phyloP scores from a whole-genome alignment of 2,113 vertebrate genomes.

The Aix galericulata region DNA sequence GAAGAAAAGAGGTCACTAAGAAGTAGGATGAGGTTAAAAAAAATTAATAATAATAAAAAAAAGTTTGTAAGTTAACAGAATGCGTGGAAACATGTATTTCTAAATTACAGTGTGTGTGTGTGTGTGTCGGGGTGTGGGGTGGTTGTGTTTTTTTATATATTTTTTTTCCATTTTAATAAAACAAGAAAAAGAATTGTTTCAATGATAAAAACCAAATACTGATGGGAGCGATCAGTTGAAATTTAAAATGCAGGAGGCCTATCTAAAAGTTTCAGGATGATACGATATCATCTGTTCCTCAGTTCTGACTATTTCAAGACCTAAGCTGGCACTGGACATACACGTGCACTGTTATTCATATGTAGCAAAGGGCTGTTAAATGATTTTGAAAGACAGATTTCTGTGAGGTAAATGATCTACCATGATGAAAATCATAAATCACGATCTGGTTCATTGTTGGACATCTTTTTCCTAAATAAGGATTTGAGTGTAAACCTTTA shows the following conservation, averaged over 20 bases:
- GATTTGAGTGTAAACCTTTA: background rate
- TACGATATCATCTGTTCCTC: background rate
- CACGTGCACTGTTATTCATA: background rate
- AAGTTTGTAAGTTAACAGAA: background rate
- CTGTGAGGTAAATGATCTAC: background rate
- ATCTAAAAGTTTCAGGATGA: background rate
- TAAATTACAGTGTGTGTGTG: background rate
- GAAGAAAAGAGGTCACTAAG: background rate
- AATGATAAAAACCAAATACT: background rate
- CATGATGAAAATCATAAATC: background rate
- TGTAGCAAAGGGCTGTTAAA: background rate
- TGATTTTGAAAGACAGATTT: background rate
- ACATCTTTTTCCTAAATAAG: background rate
- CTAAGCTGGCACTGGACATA: background rate
- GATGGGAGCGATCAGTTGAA: background rate
- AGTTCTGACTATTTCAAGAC: background rate
- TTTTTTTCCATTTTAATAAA: background rate
- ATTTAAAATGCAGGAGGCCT: background rate
- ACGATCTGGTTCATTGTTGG: background rate
- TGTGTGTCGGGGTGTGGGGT: too few species aligned
- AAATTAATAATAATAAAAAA: background rate
- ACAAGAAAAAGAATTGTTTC: background rate
- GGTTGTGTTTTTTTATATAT: too few species aligned
- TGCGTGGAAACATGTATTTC: background rate
- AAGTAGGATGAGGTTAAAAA: background rate